phyloP scores from a whole-genome alignment of 2,113 vertebrate genomes.

The Tapirus terrestris region DNA sequence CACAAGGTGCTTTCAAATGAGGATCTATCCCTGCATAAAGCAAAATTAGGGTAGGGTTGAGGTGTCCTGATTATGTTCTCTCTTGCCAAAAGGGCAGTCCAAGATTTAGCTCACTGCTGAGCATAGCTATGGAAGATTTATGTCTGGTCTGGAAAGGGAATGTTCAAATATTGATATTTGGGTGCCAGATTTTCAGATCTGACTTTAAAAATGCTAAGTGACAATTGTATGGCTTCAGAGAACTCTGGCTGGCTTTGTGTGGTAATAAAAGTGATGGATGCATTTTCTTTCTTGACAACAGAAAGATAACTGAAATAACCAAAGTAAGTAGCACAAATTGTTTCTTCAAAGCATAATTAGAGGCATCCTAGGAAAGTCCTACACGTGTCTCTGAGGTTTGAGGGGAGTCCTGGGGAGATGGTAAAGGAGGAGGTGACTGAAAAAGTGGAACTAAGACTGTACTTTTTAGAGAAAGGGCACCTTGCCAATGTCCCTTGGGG shows the following conservation, averaged over 20 bases:
- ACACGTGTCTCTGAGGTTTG: background rate
- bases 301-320: conserved; percentile 71
- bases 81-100: conserved; percentile 74
- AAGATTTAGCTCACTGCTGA: conserved; percentile 79
- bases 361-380: conserved; percentile 53
- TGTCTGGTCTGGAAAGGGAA: conserved; percentile 73
- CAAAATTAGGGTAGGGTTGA: conserved; percentile 42
- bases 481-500: background rate
- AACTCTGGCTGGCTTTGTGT: conserved; percentile 70
- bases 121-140: conserved; percentile 75
- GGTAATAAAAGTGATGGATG: conserved; percentile 80
- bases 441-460: background rate
- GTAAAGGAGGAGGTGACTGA: background rate
- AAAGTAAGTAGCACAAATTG: conserved; percentile 27
- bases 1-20: conserved; percentile 73
- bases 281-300: conserved; percentile 69
- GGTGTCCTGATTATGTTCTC: conserved; percentile 60
- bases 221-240: conserved; percentile 71
- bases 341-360: conserved; percentile 51
- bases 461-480: background rate
- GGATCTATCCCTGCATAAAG: conserved; percentile 47
- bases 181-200: conserved; percentile 78
- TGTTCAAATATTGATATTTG: conserved; percentile 80
- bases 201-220: conserved; percentile 78
- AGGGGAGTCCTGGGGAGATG: no score